These are phyloP conservation scores for Thera britannica DNA, from an alignment of 2,888 invertebrate genomes.

Conservation along the genomic window DNA sequence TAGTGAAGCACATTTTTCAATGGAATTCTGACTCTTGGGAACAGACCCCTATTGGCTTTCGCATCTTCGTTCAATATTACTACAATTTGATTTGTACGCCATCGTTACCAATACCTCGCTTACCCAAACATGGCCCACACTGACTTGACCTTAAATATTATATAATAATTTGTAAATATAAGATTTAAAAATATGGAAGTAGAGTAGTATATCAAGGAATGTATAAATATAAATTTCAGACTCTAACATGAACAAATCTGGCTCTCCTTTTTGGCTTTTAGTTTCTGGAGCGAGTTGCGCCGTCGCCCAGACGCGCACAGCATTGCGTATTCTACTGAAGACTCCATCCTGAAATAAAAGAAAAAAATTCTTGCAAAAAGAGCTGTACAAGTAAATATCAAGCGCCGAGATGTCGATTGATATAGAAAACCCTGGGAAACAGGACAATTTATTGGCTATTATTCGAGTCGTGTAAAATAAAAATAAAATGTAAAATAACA, in stretches of 20 bases:
- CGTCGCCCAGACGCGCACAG: constrained; percentile 79
- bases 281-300: constrained; percentile 72
- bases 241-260: constrained; percentile 73
- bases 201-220: constrained; percentile 41
- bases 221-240: constrained; percentile 61
- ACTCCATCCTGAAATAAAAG: constrained; percentile 85
- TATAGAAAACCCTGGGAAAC: too few relatives aligned
- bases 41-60: background rate
- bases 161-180: constrained; percentile 36
- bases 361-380: background rate
- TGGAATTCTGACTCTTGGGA: background rate
- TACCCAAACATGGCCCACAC: constrained; percentile 1
- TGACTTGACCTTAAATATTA: constrained; percentile 10
- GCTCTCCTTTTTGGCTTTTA: constrained; percentile 73
- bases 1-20: too few relatives aligned
- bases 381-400: too few relatives aligned
- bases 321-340: constrained; percentile 87
- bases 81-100: background rate
- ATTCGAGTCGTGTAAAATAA: too few relatives aligned
- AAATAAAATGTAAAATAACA: too few relatives aligned
- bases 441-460: too few relatives aligned
- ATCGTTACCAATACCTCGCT: background rate
- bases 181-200: constrained; percentile 39
- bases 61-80: background rate
- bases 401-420: too few relatives aligned